Percentiles rank a stretch among this genome's conserved stretches.
These are phyloP conservation scores for Drosophila greeni DNA, from an alignment of 2,888 invertebrate species.

Conservation along the genomic window DNA sequence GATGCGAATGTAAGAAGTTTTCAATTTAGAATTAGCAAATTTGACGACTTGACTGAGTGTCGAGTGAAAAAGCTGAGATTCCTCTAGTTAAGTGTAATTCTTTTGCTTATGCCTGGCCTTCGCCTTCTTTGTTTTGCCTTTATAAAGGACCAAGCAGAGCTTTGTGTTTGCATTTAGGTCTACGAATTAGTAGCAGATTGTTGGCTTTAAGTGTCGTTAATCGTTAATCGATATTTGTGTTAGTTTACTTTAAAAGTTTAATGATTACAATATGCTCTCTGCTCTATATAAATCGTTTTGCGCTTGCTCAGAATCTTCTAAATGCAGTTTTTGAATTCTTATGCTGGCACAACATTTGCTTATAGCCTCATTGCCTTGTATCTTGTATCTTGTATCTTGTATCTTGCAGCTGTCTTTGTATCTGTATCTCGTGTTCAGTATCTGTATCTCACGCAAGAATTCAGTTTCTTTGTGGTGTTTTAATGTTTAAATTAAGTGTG, in stretches of 20 bases:
- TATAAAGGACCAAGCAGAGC: conserved; percentile 42
- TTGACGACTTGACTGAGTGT: conserved; percentile 21
- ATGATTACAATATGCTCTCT: conserved; percentile 44
- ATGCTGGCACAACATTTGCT: conserved; percentile 57
- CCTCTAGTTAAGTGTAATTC: conserved; percentile 38
- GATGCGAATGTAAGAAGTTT: conserved; percentile 40
- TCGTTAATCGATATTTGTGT: conserved; percentile 37
- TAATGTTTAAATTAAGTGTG: conserved; percentile 17
- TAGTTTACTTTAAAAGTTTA: conserved; percentile 42
- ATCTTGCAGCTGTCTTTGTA: conserved; percentile 27
- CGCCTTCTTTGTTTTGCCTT: conserved; percentile 7
- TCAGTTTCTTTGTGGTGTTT: conserved; percentile 13
- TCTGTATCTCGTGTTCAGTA: conserved; percentile 24
- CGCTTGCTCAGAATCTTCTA: conserved; percentile 75
- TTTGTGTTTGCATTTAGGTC: conserved; percentile 35
- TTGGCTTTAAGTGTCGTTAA: conserved; percentile 23
- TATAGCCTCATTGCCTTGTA: conserved; percentile 26
- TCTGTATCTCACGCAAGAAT: conserved; percentile 20
- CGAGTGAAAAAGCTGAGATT: conserved; percentile 41
- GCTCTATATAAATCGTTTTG: conserved; percentile 68
- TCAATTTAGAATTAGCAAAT: conserved; percentile 41
- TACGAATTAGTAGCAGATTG: conserved; percentile 52
- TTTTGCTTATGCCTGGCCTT: conserved; percentile 26
- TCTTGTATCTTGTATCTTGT: conserved; percentile 22
- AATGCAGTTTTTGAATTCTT: conserved; percentile 71